Evolutionary conservation across 2,797 vertebrate genomes (phyloP).

Genomic region (Rachycentron canadum): DNA sequence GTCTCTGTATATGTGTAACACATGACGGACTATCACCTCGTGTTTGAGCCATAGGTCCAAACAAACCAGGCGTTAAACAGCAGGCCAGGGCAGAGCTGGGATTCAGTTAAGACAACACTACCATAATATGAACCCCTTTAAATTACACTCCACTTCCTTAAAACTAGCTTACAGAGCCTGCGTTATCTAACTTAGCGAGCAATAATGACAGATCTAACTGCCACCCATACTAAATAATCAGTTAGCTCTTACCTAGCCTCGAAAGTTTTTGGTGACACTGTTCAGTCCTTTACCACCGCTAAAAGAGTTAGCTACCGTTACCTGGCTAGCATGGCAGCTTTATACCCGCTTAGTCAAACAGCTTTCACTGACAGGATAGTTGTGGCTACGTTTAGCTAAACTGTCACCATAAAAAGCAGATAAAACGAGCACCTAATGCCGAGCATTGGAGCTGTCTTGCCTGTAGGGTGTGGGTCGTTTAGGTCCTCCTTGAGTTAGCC

Average conservation of each 20-base stretch:
- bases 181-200: neutral
- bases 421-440: slow-evolving; percentile 34
- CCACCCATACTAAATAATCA: neutral
- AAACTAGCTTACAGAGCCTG: neutral
- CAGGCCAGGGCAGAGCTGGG: slow-evolving; percentile 65
- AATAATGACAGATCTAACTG: neutral
- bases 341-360: slow-evolving; percentile 20
- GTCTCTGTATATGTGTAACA: neutral
- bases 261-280: slow-evolving; percentile 77
- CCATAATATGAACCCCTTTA: slow-evolving; percentile 26
- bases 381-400: neutral
- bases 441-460: slow-evolving; percentile 33
- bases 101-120: slow-evolving; percentile 49
- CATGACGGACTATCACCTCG: neutral
- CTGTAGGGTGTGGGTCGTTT: slow-evolving; percentile 51
- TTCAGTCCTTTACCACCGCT: slow-evolving; percentile 69
- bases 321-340: slow-evolving; percentile 57
- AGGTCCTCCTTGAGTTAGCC: slow-evolving; percentile 72
- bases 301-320: slow-evolving; percentile 66
- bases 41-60: slow-evolving; percentile 7
- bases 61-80: slow-evolving; percentile 39
- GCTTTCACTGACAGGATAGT: slow-evolving; percentile 20
- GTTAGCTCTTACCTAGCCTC: slow-evolving; percentile 50
- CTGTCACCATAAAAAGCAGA: neutral
- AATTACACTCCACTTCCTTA: slow-evolving; percentile 2